Evolutionary conservation across 2,797 vertebrate genomes (phyloP).

Genomic region (Podarcis siculus): DNA sequence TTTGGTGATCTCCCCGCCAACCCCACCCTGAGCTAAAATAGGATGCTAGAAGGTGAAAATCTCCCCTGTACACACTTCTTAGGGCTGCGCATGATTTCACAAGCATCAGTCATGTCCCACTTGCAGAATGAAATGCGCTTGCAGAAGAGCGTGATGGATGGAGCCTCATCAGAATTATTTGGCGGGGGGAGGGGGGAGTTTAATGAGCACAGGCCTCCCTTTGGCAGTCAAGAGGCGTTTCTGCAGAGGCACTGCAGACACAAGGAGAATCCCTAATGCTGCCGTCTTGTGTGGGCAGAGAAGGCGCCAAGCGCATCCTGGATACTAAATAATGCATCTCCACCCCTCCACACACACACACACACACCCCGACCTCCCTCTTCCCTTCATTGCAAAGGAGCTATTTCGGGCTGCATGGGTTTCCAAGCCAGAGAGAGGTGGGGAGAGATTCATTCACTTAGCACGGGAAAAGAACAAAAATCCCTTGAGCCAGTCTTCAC

Average conservation of each 20-base stretch:
- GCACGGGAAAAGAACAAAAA: not conserved
- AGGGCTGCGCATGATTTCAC: not conserved
- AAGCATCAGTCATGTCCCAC: not conserved
- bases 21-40: not conserved
- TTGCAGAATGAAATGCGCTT: not conserved
- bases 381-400: constrained; percentile 10
- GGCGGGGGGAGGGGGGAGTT: not conserved
- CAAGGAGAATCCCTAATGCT: not conserved
- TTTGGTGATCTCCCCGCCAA: not conserved
- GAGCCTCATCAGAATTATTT: not conserved
- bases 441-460: not conserved
- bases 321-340: constrained; percentile 53
- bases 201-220: not conserved
- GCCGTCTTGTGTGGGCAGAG: not conserved
- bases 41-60: not conserved
- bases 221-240: not conserved
- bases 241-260: not conserved
- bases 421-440: not conserved
- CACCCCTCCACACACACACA: fast-evolving
- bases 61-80: not conserved
- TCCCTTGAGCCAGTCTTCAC: too few species aligned
- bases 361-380: fast-evolving
- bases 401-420: constrained; percentile 25
- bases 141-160: not conserved
- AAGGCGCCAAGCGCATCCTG: constrained; percentile 13